A percentile compares a stretch with the other conserved stretches of the same genome.
phyloP scores from a whole-genome alignment of 2,113 vertebrate species.

The Periophthalmus modestus region DNA sequence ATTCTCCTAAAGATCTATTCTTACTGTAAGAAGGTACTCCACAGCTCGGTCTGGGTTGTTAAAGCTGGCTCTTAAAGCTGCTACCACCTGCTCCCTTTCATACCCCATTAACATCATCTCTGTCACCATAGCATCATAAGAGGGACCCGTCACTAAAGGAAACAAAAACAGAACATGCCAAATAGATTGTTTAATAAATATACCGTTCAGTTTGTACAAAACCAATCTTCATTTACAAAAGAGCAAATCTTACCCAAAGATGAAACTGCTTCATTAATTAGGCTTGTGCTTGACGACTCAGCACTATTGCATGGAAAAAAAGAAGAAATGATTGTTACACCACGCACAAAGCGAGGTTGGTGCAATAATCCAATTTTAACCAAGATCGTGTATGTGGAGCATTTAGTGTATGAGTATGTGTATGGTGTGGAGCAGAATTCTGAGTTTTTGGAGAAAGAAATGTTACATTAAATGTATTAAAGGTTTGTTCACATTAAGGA shows the following conservation, averaged over 20 bases:
- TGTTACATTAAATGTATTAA: too few species aligned
- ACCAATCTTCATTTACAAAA: neutral
- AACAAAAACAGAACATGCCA: conserved; percentile 6
- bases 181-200: neutral
- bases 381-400: neutral
- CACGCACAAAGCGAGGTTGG: too few species aligned
- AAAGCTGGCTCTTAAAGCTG: conserved; percentile 92
- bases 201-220: neutral
- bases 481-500: too few species aligned
- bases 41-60: conserved; percentile 97
- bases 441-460: too few species aligned
- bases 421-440: too few species aligned
- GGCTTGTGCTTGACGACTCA: conserved; percentile 83
- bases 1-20: conserved; percentile 18
- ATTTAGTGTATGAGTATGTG: too few species aligned
- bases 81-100: conserved; percentile 90
- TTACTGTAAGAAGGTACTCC: conserved; percentile 94
- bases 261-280: conserved; percentile 95
- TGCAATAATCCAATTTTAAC: too few species aligned
- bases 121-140: conserved; percentile 95
- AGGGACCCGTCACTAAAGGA: conserved; percentile 88
- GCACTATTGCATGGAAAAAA: conserved; percentile 79
- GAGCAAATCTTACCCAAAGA: conserved; percentile 83
- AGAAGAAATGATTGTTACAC: neutral
- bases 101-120: conserved; percentile 99